Conservation (phyloP, 2,113 vertebrate species). For the Heterochromis multidens region DNA sequence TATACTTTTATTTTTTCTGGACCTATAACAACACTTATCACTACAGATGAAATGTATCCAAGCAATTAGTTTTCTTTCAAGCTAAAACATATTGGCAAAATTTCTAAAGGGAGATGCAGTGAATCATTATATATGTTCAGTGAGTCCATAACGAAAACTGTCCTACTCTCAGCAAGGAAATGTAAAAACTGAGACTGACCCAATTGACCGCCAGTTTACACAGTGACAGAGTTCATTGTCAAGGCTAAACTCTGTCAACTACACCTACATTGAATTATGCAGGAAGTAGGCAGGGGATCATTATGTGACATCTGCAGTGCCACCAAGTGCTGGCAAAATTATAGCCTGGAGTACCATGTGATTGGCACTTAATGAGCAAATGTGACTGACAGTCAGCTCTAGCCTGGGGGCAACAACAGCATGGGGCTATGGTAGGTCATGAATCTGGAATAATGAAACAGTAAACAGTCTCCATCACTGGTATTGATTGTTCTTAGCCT, state of each 20-base stretch:
- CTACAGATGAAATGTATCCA: neutral
- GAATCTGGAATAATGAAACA: constrained; percentile 73
- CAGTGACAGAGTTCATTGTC: constrained; percentile 40
- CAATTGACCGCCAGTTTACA: constrained; percentile 10
- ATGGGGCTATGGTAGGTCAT: constrained; percentile 61
- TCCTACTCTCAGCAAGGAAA: neutral
- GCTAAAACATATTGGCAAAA: neutral
- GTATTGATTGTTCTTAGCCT: constrained; percentile 66
- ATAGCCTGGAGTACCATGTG: constrained; percentile 65
- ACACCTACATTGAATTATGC: constrained; percentile 57
- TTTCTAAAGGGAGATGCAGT: neutral
- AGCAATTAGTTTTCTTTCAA: neutral
- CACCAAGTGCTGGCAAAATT: constrained; percentile 66
- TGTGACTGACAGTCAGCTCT: constrained; percentile 72
- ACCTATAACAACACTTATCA: neutral
- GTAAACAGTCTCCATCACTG: constrained; percentile 64
- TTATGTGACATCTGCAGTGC: constrained; percentile 65
- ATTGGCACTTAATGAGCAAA: constrained; percentile 78
- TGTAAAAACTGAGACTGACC: neutral
- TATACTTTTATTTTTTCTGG: neutral
- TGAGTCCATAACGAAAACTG: neutral
- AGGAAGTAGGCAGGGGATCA: constrained; percentile 51
- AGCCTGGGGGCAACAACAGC: constrained; percentile 63
- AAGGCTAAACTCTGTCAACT: constrained; percentile 60
- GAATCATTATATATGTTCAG: neutral